Percentiles rank a stretch among this genome's conserved stretches.
Conservation (phyloP, 2,888 invertebrate genomes). For the Thera obeliscata region DNA sequence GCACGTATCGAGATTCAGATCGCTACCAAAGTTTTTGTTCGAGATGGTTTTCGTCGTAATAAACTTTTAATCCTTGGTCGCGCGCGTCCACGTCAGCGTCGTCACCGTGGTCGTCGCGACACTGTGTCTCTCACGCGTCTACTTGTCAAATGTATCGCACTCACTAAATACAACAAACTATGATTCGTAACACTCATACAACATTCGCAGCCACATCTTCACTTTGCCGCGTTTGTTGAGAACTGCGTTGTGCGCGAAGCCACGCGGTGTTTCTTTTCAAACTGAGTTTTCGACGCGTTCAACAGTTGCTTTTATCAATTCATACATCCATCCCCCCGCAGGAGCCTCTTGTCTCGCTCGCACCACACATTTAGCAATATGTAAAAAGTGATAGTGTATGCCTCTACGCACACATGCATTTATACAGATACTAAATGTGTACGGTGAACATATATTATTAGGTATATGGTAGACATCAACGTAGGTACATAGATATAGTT, state of each 20-base stretch:
- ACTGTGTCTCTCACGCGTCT: slow-evolving; percentile 53
- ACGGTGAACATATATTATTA: slow-evolving; percentile 46
- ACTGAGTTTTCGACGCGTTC: slow-evolving; percentile 79
- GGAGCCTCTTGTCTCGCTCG: slow-evolving; percentile 61
- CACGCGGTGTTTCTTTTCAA: slow-evolving; percentile 66
- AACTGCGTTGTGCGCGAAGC: slow-evolving; percentile 57
- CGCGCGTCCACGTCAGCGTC: slow-evolving; percentile 79
- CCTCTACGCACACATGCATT: slow-evolving; percentile 52
- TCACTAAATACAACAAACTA: slow-evolving; percentile 59
- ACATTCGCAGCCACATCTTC: slow-evolving; percentile 75
- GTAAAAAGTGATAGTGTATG: slow-evolving; percentile 64
- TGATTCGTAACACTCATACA: slow-evolving; percentile 68
- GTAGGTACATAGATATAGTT: slow-evolving; percentile 38
- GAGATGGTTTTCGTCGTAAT: slow-evolving; percentile 72
- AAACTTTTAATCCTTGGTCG: slow-evolving; percentile 74
- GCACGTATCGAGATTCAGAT: slow-evolving; percentile 60
- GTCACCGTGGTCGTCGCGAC: slow-evolving; percentile 65
- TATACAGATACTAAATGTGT: slow-evolving; percentile 50
- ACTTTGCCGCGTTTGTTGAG: slow-evolving; percentile 62
- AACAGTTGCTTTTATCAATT: slow-evolving; percentile 83
- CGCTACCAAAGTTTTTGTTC: slow-evolving; percentile 71
- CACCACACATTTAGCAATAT: slow-evolving; percentile 48
- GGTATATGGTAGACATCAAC: slow-evolving; percentile 52
- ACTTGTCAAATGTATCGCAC: slow-evolving; percentile 49
- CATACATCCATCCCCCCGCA: slow-evolving; percentile 70